A percentile compares a stretch with the other conserved stretches of the same genome.
Evolutionary conservation across 2,797 vertebrate species (phyloP).

Genomic region (Labroides dimidiatus): DNA sequence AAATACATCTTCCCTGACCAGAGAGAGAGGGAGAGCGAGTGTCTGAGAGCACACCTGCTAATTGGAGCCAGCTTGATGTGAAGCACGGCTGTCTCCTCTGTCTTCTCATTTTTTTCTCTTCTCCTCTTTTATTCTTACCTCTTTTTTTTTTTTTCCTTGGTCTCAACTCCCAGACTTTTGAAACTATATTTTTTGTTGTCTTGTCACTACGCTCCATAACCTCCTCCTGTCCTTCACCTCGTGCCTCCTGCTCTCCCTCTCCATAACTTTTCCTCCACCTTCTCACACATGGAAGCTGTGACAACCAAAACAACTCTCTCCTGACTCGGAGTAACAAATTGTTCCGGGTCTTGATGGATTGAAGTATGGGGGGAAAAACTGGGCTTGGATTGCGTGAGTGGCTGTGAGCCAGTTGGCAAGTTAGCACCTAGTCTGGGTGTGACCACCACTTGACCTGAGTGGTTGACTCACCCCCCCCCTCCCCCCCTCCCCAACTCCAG

Average conservation of each 20-base stretch:
- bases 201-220: conserved; percentile 1
- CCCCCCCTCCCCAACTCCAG: conserved; percentile 73
- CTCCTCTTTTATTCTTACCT: conserved; percentile 25
- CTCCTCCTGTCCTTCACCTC: conserved; percentile 42
- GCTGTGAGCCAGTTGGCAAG: conserved; percentile 96
- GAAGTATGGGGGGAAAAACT: conserved; percentile 31
- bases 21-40: conserved; percentile 71
- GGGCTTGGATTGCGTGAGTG: conserved; percentile 88
- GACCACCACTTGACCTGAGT: conserved; percentile 87
- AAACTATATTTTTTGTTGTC: conserved; percentile 13
- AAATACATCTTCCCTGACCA: conserved; percentile 78
- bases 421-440: conserved; percentile 94
- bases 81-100: conserved; percentile 73
- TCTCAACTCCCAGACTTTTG: conserved; percentile 40
- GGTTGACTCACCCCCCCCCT: conserved; percentile 49
- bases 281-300: conserved; percentile 82
- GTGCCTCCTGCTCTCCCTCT: not conserved
- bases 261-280: conserved; percentile 37
- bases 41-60: conserved; percentile 97
- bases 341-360: conserved; percentile 84
- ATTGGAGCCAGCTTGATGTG: conserved; percentile 97
- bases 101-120: conserved; percentile 50
- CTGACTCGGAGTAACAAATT: conserved; percentile 87
- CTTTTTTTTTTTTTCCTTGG: conserved; percentile 31
- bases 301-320: conserved; percentile 69